Conservation (phyloP, 2,113 vertebrate species). For the Microcebus murinus region DNA sequence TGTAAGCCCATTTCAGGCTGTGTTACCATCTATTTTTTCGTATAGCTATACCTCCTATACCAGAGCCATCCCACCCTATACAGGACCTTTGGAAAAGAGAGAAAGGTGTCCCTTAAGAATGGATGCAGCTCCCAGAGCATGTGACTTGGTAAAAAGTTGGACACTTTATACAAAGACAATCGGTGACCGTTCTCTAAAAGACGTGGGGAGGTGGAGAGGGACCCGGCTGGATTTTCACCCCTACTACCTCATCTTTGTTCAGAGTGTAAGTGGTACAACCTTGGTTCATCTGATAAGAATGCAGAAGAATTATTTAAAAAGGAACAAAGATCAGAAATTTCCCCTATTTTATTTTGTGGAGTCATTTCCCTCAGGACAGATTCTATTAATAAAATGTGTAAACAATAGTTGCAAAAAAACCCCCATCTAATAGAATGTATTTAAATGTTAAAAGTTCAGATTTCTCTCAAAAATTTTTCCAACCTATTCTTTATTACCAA, state of each 20-base stretch:
- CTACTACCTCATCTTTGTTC: background rate
- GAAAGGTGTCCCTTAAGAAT: background rate
- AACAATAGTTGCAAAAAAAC: background rate
- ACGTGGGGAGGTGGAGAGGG: background rate
- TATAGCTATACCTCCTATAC: background rate
- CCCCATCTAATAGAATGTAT: background rate
- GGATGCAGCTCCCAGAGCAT: background rate
- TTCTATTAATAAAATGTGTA: conserved; percentile 55
- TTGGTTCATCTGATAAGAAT: background rate
- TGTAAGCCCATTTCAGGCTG: background rate
- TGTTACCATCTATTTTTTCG: background rate
- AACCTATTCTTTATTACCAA: background rate
- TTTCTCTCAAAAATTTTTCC: conserved; percentile 37
- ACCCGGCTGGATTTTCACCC: background rate
- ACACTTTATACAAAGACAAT: background rate
- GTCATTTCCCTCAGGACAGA: conserved; percentile 29
- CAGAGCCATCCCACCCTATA: background rate
- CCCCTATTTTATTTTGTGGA: conserved; percentile 42
- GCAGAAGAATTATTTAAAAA: conserved; percentile 10
- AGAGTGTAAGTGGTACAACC: background rate
- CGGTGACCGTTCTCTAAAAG: background rate
- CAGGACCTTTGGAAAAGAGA: background rate
- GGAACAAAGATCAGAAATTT: background rate
- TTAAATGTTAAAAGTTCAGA: conserved; percentile 50
- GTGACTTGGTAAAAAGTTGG: background rate